These are phyloP conservation scores for Amphiduros pacificus DNA, from an alignment of 2,888 invertebrate species.

Conservation along the genomic window DNA sequence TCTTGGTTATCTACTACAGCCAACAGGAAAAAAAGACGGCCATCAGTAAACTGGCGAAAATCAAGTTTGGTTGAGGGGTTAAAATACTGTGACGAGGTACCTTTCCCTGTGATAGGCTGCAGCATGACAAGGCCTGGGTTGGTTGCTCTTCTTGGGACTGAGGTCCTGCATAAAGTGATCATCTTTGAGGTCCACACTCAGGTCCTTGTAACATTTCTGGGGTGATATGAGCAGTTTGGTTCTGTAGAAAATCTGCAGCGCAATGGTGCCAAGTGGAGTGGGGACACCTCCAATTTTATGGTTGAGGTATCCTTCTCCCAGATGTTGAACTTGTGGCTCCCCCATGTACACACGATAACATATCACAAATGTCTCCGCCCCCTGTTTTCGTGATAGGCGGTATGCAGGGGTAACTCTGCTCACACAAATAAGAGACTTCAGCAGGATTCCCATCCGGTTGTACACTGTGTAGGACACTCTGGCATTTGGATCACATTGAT, in stretches of 20 bases:
- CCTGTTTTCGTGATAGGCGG: slow-evolving; percentile 84
- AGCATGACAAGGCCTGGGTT: slow-evolving; percentile 12
- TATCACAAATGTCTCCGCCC: slow-evolving; percentile 84
- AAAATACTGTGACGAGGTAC: too few species aligned
- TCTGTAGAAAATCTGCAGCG: slow-evolving; percentile 81
- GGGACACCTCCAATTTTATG: slow-evolving; percentile 83
- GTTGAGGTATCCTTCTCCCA: slow-evolving; percentile 79
- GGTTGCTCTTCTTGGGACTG: slow-evolving; percentile 55
- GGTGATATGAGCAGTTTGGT: slow-evolving; percentile 91
- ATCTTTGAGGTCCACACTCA: slow-evolving; percentile 77
- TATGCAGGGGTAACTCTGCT: slow-evolving; percentile 92
- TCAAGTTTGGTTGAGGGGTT: too few species aligned
- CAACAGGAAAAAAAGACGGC: too few species aligned
- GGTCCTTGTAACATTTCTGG: slow-evolving; percentile 69
- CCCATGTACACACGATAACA: slow-evolving; percentile 75
- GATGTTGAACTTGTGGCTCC: slow-evolving; percentile 56
- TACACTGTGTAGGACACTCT: slow-evolving; percentile 66
- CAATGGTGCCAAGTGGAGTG: slow-evolving; percentile 83
- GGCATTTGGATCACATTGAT: slow-evolving; percentile 44
- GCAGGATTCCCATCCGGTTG: slow-evolving; percentile 86
- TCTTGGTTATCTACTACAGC: too few species aligned
- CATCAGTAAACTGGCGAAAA: too few species aligned
- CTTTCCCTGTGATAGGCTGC: too few species aligned
- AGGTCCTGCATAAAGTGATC: slow-evolving; percentile 83
- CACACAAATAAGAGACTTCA: slow-evolving; percentile 86